A percentile compares a stretch with the other conserved stretches of the same genome.
Conservation (phyloP, 1,140 invertebrate genomes). For the Leptestheria dahalacensis region DNA sequence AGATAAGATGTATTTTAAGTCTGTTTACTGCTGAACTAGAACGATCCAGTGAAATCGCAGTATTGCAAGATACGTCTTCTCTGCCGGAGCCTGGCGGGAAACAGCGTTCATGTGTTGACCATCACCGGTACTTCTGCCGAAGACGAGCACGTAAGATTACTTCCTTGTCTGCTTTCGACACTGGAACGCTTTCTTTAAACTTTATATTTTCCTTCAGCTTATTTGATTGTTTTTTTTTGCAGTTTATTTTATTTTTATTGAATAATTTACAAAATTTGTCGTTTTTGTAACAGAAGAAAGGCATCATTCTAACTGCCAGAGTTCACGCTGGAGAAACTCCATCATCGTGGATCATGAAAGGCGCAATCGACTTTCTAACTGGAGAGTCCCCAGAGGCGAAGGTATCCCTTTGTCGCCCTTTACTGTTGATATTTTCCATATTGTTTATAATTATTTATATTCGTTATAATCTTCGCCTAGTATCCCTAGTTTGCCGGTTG, state of each 20-base stretch:
- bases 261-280: conserved; percentile 7
- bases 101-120: conserved; percentile 82
- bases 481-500: background rate
- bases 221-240: conserved; percentile 33
- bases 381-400: conserved; percentile 35
- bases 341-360: conserved; percentile 93
- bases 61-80: conserved; percentile 62
- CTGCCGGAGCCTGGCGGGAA: conserved; percentile 73
- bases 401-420: conserved; percentile 14
- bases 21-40: conserved; percentile 28
- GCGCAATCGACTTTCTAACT: conserved; percentile 77
- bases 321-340: conserved; percentile 94
- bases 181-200: background rate
- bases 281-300: conserved; percentile 44
- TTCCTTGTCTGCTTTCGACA: too few species aligned
- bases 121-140: conserved; percentile 40
- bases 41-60: conserved; percentile 60
- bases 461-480: too few species aligned
- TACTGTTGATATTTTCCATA: conserved; percentile 25
- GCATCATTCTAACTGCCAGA: conserved; percentile 70
- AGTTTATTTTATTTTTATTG: conserved; percentile 20
- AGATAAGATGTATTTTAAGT: too few species aligned
- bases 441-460: background rate
- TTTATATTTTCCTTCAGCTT: conserved; percentile 28
- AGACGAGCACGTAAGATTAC: background rate